Evolutionary conservation across 2,113 vertebrate genomes (phyloP).

Genomic region (Pipra filicauda): DNA sequence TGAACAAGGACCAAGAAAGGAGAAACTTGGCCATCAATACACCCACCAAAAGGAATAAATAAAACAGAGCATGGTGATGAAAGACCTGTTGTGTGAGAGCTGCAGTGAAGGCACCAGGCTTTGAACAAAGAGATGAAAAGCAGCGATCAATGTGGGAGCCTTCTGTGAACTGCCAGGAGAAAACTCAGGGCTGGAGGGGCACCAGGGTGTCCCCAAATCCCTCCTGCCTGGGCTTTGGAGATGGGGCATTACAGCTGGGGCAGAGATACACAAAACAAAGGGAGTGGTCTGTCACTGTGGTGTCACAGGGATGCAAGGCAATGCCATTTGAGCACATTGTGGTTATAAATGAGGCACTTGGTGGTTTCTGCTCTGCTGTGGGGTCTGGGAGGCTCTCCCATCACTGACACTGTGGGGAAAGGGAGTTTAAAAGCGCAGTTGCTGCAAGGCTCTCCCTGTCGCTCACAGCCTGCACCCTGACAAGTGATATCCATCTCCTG

Average conservation of each 20-base stretch:
- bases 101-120: not conserved
- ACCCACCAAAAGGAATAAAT: not conserved
- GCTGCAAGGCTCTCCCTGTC: not conserved
- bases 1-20: not conserved
- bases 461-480: not conserved
- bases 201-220: not conserved
- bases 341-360: not conserved
- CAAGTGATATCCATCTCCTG: not conserved
- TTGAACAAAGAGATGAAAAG: slow-evolving; percentile 41
- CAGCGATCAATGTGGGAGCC: not conserved
- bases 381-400: not conserved
- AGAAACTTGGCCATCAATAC: not conserved
- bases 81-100: slow-evolving; percentile 46
- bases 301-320: not conserved
- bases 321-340: not conserved
- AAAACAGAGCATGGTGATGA: not conserved
- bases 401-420: not conserved
- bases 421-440: not conserved
- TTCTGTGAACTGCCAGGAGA: not conserved
- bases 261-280: not conserved
- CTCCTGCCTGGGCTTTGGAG: not conserved
- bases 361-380: not conserved
- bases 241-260: accelerated
- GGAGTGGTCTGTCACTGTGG: not conserved
- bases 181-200: not conserved